Base-by-base conservation (phyloP, 1,140 invertebrate genomes). In the Orchesella cincta region DNA sequence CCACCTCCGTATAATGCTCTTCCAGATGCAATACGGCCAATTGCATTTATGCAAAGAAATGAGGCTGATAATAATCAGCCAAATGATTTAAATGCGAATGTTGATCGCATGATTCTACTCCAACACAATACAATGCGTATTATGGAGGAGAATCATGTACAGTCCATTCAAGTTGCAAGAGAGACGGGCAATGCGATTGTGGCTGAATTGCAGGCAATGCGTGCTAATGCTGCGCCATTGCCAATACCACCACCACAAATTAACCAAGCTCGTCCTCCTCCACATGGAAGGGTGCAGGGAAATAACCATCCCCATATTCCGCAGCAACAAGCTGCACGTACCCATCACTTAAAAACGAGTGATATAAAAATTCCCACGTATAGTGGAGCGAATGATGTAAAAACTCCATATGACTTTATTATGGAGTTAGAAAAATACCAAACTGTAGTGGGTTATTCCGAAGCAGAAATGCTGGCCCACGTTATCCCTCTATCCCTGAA, bases 391-490 rank as follows among this genome's bases (percentile, higher is more conserved):
- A 18, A 52, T 23, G 76, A 77, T 5, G 0, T 12, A n/a, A 77
- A 77, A 35, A 77, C 76, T 62, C 76, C 76, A 31, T 77, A 46
- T 52, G 76, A 77, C 20, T 77, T 31, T 62, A 23, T 77, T 16
- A 1, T 57, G 54, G 76, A 77, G 35, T 29, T 77, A 0, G 71
- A 74, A 23, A 54, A 62, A 31, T 77, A 77, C 33, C n/a, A n/a
- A 28, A 16, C 36, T 1, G 35, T 36, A 12, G 26, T 67, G 23
- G 71, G 76, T 3, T 64, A 62, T 33, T 29, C 39, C 14, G 54
- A 77, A 0, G 33, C 1, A 12, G 36, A 77, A 23, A 77, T 77
- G 76, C 1, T 77, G 0, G 12, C 5, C 14, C 26, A n/a, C 1
- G 36, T 77, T 1, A 33, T 77, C 36, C 76, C 76, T 14, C 3